These are phyloP conservation scores for Sceliomorpha sp. DNA, from an alignment of 2,888 invertebrate genomes.

Conservation along the genomic window DNA sequence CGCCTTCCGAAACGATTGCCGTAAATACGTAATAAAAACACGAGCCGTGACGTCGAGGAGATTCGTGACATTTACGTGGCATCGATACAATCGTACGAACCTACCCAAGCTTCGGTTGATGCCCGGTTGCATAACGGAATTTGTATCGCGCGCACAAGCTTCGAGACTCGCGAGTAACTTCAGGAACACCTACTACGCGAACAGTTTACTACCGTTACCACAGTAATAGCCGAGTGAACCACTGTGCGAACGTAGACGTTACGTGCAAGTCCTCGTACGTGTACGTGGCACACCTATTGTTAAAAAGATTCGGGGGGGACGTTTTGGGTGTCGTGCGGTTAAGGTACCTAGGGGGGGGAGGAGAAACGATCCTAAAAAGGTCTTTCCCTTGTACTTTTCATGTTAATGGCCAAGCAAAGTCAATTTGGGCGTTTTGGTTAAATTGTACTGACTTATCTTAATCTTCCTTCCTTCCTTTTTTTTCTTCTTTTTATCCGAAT, in stretches of 20 bases:
- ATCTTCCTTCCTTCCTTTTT: too few relatives aligned
- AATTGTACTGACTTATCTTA: too few relatives aligned
- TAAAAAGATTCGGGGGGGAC: too few relatives aligned
- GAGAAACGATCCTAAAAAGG: too few relatives aligned
- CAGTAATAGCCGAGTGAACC: constrained; percentile 11
- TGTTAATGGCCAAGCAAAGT: too few relatives aligned
- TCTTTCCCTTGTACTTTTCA: too few relatives aligned
- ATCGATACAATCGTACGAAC: constrained; percentile 33
- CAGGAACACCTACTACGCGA: constrained; percentile 17
- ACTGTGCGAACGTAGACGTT: background rate
- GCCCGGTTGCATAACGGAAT: constrained; percentile 48
- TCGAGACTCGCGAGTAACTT: constrained; percentile 25
- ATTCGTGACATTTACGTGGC: constrained; percentile 28
- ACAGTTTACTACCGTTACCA: constrained; percentile 32
- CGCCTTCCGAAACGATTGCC: too few relatives aligned
- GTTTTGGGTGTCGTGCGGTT: too few relatives aligned
- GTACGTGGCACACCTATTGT: too few relatives aligned
- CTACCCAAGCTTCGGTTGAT: constrained; percentile 28
- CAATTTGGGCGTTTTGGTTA: too few relatives aligned
- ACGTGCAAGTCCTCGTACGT: background rate
- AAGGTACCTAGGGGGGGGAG: too few relatives aligned
- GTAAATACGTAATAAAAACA: constrained; percentile 8
- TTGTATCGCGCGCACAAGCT: constrained; percentile 34
- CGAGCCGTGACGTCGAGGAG: constrained; percentile 9
- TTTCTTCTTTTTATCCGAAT: too few relatives aligned